Percentiles rank a stretch among this genome's conserved stretches.
phyloP scores from a whole-genome alignment of 2,888 invertebrate genomes.

The Nephrotoma appendiculata region DNA sequence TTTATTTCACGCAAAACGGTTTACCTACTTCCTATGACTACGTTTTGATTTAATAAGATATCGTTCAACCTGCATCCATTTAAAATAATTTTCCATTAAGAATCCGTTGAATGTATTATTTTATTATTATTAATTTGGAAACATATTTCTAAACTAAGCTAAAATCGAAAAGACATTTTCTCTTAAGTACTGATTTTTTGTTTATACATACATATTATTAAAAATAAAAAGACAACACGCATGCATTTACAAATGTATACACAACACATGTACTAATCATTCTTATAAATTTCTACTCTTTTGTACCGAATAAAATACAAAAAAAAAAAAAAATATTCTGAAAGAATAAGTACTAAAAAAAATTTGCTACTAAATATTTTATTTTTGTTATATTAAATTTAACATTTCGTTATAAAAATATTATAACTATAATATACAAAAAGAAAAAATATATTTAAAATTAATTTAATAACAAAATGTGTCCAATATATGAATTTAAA shows the following conservation, averaged over 20 bases:
- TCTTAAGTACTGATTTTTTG: neutral
- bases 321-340: neutral
- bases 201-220: neutral
- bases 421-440: neutral
- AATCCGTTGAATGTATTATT: neutral
- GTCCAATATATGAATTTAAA: neutral
- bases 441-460: neutral
- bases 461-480: neutral
- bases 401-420: neutral
- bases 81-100: neutral
- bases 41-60: neutral
- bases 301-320: neutral
- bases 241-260: neutral
- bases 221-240: neutral
- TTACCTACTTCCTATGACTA: neutral
- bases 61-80: neutral
- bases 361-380: neutral
- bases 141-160: neutral
- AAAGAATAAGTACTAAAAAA: neutral
- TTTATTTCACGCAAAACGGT: neutral
- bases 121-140: neutral
- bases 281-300: neutral
- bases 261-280: neutral
- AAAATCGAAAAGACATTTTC: neutral
- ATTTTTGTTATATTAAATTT: neutral